Evolutionary conservation across 2,113 vertebrate species (phyloP).

Genomic region (Pelvicachromis taeniatus): DNA sequence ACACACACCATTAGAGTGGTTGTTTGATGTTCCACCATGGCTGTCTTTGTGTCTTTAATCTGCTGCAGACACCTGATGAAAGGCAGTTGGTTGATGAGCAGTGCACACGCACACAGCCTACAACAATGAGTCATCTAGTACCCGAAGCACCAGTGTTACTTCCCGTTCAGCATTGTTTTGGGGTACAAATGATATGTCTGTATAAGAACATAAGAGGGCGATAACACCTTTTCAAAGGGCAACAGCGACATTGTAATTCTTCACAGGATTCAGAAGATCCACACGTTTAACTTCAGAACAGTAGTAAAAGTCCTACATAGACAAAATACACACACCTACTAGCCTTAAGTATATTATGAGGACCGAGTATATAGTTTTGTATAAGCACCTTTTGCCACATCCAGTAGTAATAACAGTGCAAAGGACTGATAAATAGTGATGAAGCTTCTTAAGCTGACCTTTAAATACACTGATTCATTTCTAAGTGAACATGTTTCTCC

Average conservation of each 20-base stretch:
- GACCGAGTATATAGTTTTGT: not conserved
- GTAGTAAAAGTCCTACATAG: not conserved
- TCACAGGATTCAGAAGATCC: not conserved
- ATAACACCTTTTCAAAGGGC: not conserved
- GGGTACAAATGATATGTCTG: not conserved
- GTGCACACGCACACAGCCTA: not conserved
- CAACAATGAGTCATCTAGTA: not conserved
- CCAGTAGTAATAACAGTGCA: not conserved
- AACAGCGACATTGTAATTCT: not conserved
- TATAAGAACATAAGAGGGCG: not conserved
- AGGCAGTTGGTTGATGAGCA: conserved; percentile 14
- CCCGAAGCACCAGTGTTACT: not conserved
- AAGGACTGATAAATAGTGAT: not conserved
- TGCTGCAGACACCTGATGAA: conserved; percentile 24
- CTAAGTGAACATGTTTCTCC: not conserved
- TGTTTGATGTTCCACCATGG: conserved; percentile 58
- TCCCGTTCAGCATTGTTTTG: not conserved
- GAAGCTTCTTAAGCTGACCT: not conserved
- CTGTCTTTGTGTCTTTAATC: conserved; percentile 44
- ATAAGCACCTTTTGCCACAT: not conserved
- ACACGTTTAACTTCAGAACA: not conserved
- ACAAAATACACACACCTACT: not conserved
- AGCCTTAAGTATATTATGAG: not conserved
- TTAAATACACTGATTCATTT: not conserved
- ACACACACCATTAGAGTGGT: not conserved